Percentiles rank a stretch among this genome's conserved stretches.
phyloP scores from a whole-genome alignment of 2,113 vertebrate genomes.

The Indicator indicator region DNA sequence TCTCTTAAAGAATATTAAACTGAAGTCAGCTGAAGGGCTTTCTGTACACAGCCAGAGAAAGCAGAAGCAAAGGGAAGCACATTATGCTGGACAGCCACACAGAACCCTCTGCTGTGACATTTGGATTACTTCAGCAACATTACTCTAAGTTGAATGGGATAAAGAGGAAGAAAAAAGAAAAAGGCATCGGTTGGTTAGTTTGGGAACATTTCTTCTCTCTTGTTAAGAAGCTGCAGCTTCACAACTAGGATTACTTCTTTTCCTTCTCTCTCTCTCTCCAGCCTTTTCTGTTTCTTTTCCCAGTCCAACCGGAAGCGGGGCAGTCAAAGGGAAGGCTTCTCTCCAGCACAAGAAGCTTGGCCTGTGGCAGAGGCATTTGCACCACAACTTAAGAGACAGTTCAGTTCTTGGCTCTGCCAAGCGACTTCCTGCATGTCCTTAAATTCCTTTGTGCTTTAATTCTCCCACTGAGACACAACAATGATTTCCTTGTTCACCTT shows the following conservation, averaged over 20 bases:
- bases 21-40: not conserved
- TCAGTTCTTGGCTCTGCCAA: slow-evolving; percentile 33
- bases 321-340: slow-evolving; percentile 33
- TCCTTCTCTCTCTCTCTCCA: slow-evolving; percentile 3
- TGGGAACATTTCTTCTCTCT: slow-evolving; percentile 44
- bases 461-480: not conserved
- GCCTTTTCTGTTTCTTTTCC: slow-evolving; percentile 55
- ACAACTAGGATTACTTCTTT: slow-evolving; percentile 48
- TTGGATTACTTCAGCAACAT: slow-evolving; percentile 65
- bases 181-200: slow-evolving; percentile 17
- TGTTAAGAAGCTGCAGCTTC: slow-evolving; percentile 39
- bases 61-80: not conserved
- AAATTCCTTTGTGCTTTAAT: slow-evolving; percentile 24
- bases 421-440: slow-evolving; percentile 13
- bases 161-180: not conserved
- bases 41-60: not conserved
- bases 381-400: slow-evolving; percentile 3
- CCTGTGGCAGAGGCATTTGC: slow-evolving; percentile 4
- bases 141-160: slow-evolving; percentile 11
- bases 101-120: slow-evolving; percentile 28
- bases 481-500: not conserved
- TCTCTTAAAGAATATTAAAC: slow-evolving; percentile 11
- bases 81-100: slow-evolving; percentile 43
- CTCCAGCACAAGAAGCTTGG: slow-evolving; percentile 34
- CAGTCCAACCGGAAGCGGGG: slow-evolving; percentile 43